Conservation (phyloP, 2,797 vertebrate species). For the Cossypha heuglini region DNA sequence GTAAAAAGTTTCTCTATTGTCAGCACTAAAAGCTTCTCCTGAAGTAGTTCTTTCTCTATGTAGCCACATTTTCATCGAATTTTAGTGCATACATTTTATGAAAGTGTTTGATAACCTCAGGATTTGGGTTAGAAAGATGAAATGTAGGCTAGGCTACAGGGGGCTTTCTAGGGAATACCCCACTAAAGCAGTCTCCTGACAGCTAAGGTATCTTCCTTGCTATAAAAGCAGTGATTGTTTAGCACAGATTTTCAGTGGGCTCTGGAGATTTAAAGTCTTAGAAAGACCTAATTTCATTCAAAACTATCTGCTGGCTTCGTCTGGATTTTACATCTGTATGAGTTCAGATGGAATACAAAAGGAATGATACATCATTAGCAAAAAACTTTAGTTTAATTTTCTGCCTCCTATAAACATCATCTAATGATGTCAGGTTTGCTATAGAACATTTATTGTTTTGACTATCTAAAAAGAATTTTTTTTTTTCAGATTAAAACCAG, state of each 20-base stretch:
- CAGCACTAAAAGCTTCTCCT: not conserved
- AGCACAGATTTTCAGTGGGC: conserved; percentile 6
- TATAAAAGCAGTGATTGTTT: not conserved
- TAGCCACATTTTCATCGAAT: not conserved
- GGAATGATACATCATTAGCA: not conserved
- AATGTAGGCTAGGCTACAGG: not conserved
- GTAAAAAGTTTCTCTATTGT: not conserved
- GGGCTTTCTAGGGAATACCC: conserved; percentile 42
- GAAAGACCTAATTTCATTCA: conserved; percentile 21
- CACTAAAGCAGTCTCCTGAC: not conserved
- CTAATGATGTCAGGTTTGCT: not conserved
- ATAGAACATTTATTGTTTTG: not conserved
- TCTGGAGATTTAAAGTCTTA: conserved; percentile 11
- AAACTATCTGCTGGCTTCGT: not conserved
- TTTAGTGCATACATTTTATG: not conserved
- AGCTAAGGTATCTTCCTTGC: not conserved
- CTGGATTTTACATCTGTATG: not conserved
- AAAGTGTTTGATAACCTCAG: not conserved
- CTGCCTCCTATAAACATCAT: not conserved
- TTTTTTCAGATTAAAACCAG: not conserved
- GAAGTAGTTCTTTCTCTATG: not conserved
- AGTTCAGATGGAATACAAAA: not conserved
- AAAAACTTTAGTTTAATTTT: not conserved
- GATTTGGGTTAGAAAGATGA: not conserved
- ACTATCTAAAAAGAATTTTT: not conserved